Base-by-base conservation (phyloP, 2,888 invertebrate species). In the Rotaria magnacalcarata region DNA sequence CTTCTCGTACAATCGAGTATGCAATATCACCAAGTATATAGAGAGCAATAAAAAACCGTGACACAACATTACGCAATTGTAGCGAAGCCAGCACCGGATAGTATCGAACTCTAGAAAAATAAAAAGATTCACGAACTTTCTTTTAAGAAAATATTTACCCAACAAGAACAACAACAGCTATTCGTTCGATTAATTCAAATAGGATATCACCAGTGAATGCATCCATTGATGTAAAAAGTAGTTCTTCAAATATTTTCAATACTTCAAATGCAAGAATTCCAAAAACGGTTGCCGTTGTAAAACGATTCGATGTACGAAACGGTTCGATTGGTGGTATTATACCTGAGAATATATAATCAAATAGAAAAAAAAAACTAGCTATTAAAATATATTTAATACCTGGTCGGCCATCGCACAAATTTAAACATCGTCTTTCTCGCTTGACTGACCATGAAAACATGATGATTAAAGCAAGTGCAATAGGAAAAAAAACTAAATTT, bases 191-290 rank as follows among this genome's bases (percentile, higher is more conserved):
- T 43, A 80, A 47, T 41, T 80, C 80, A 8, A 80, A 21, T 11
- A 80, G 41, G 2, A 80, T 24, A 43, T 43, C 80, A 24, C 21
- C 43, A 41, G 16, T 24, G 10, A 24, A 47, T 43, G 41, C 19
- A 21, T 41, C 41, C 41, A 2, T 43, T 80, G 80, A 10, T 14
- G 24, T 80, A 24, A 80, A 80, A 41, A 80, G 41, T 47, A 80
- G 41, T 43, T 80, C 80, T 80, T 80, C 80, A 43, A 80, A 80
- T 80, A 80, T 80, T 34, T 80, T 80, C 21, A 80, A 47, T 47
- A 80, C 80, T 80, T 80, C 80, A 80, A 41, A 80, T 80, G 80
- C 41, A 27, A 80, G 41, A 27, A 80, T 43, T 41, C 80, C 80
- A 80, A 80, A 80, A 24, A 80, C 47, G 0, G 47, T 80, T 27